A percentile compares a stretch with the other conserved stretches of the same genome.
phyloP scores from a whole-genome alignment of 2,113 vertebrate genomes.

The Sinocyclocheilus grahami region DNA sequence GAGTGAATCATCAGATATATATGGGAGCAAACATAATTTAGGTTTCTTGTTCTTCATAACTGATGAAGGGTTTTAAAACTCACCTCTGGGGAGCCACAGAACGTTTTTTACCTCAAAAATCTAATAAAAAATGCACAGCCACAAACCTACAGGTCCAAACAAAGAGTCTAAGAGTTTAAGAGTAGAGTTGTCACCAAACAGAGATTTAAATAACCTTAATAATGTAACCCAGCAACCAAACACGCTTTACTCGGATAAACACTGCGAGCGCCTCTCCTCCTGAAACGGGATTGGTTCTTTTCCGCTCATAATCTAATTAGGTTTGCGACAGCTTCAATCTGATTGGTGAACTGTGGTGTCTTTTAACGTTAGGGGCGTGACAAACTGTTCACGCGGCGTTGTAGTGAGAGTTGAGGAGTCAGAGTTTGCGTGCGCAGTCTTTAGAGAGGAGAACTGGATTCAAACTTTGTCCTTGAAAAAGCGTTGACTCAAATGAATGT shows the following conservation, averaged over 20 bases:
- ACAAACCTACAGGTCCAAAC: neutral
- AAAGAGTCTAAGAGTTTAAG: neutral
- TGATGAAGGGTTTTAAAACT: neutral
- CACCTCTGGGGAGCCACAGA: neutral
- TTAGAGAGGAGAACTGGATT: neutral
- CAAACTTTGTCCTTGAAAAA: neutral
- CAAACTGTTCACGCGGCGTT: neutral
- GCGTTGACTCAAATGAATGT: neutral
- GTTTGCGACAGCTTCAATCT: neutral
- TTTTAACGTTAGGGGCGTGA: neutral
- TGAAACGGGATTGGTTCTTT: neutral
- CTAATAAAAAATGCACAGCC: neutral
- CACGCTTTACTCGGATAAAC: neutral
- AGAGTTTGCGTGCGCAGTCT: neutral
- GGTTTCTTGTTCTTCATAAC: neutral
- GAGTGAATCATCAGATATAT: neutral
- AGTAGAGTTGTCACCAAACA: neutral
- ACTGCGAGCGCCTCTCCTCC: neutral
- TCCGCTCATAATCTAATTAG: neutral
- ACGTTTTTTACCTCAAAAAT: neutral
- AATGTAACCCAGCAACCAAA: constrained; percentile 17
- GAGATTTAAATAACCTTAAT: neutral
- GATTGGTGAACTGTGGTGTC: constrained; percentile 38
- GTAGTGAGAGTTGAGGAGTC: neutral
- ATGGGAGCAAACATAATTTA: constrained; percentile 6